Evolutionary conservation across 2,888 invertebrate species (phyloP), one percentile per base, ranked within the genome.

Genomic region (Isoperla grammatica): DNA sequence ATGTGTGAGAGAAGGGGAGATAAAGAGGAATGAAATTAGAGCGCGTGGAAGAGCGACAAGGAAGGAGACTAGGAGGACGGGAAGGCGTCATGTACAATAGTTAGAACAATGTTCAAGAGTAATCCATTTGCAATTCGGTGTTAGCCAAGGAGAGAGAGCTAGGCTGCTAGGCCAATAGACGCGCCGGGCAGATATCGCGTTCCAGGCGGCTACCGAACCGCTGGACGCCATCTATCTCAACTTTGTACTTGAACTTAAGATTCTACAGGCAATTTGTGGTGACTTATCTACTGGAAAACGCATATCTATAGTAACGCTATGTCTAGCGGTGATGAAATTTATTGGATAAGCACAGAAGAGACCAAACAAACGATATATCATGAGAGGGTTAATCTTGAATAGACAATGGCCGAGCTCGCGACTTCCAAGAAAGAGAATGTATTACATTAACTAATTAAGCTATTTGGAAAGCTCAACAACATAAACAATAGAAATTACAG

Each of bases 251-350:
- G 40, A 35, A 42, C 50, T 58, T 43, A 35, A 49, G 50, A 50
- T 58, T 58, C 50, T 53, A 9, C 1, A 23, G 50, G 58, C 50
- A 58, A 58, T 58, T 50, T 58, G 40, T 50, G 49, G 50, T 46
- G 50, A 50, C 58, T 58, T 58, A 58, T 58, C 58, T 58, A 58
- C 58, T 58, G 58, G 58, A 58, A 58, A 58, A 53, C 53, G 53
- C 53, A 37, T 17, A 37, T 12, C 53, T 37, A 22, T 53, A 53
- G 37, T 53, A 53, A 53, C 37, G 15, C 37, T 53, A 53, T 37
- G 53, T 53, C 17, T 29, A 29, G 37, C 37, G 37, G 53, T 53
- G 53, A 37, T 39, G 5, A 53, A 53, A 53, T 53, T 53, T 53
- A 53, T 53, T 39, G 53, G 37, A 53, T 53, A 39, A 37, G 37